Percentiles rank a stretch among this genome's conserved stretches.
phyloP scores from a whole-genome alignment of 2,113 vertebrate genomes.

The Guaruba guarouba region DNA sequence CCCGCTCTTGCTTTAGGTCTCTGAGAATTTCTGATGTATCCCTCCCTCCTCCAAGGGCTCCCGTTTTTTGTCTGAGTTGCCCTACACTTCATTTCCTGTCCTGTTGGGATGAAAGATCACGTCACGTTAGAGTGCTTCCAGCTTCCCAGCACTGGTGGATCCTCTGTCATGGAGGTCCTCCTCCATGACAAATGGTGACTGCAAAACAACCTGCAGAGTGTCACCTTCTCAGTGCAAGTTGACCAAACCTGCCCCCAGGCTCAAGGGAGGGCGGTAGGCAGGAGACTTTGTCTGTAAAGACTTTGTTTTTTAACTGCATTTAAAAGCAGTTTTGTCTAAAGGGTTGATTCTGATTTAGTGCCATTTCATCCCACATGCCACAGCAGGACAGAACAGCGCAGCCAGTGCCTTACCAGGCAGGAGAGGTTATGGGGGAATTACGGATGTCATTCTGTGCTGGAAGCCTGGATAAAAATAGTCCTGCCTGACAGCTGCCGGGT shows the following conservation, averaged over 20 bases:
- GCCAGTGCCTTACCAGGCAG: not conserved
- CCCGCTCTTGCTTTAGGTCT: not conserved
- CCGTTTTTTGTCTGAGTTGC: not conserved
- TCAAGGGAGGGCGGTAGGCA: rapidly evolving
- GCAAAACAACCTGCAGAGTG: not conserved
- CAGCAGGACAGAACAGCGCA: not conserved
- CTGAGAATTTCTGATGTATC: not conserved
- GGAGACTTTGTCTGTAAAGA: not conserved
- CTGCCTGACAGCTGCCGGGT: conserved; percentile 24
- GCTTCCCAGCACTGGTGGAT: not conserved
- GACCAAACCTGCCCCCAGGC: not conserved
- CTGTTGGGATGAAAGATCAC: not conserved
- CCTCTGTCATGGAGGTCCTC: not conserved
- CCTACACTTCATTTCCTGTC: not conserved
- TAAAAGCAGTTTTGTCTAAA: not conserved
- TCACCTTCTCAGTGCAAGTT: not conserved
- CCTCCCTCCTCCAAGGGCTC: not conserved
- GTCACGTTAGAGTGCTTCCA: not conserved
- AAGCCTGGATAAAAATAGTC: conserved; percentile 42
- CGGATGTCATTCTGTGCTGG: not conserved
- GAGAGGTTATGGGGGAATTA: not conserved
- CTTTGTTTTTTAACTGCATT: not conserved
- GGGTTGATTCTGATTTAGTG: not conserved
- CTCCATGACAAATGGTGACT: not conserved
- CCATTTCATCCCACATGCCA: not conserved